phyloP scores from a whole-genome alignment of 2,113 vertebrate genomes.

The Patagioenas fasciata region DNA sequence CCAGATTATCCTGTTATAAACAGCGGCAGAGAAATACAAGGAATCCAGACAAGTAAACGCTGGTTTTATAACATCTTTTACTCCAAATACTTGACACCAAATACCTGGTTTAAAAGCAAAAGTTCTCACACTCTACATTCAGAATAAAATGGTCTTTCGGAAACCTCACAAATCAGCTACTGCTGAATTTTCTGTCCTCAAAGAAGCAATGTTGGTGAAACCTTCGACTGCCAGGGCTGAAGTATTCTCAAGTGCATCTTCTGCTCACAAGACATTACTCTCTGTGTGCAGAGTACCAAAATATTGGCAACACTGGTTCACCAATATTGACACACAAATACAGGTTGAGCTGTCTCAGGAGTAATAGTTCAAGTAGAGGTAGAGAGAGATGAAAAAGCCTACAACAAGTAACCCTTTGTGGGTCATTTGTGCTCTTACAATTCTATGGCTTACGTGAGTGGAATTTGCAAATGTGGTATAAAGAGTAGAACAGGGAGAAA shows the following conservation, averaged over 20 bases:
- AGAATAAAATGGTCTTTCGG: background rate
- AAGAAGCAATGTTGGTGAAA: background rate
- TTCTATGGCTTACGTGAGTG: background rate
- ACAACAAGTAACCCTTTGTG: background rate
- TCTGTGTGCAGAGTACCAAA: background rate
- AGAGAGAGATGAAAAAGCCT: background rate
- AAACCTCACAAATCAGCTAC: background rate
- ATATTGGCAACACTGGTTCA: background rate
- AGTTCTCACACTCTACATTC: background rate
- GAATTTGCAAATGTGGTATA: background rate
- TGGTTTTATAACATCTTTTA: background rate
- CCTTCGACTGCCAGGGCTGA: background rate
- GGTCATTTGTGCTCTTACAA: background rate
- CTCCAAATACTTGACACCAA: background rate
- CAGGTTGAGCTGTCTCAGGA: background rate
- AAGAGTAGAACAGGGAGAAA: background rate
- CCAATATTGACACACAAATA: background rate
- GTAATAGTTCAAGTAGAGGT: background rate
- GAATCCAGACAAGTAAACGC: background rate
- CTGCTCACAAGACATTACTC: background rate
- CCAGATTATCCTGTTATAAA: constrained; percentile 18
- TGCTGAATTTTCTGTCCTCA: background rate
- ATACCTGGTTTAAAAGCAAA: background rate
- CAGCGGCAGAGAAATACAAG: background rate
- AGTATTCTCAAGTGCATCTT: background rate